phyloP scores from a whole-genome alignment of 2,113 vertebrate genomes.

The Murina feae region DNA sequence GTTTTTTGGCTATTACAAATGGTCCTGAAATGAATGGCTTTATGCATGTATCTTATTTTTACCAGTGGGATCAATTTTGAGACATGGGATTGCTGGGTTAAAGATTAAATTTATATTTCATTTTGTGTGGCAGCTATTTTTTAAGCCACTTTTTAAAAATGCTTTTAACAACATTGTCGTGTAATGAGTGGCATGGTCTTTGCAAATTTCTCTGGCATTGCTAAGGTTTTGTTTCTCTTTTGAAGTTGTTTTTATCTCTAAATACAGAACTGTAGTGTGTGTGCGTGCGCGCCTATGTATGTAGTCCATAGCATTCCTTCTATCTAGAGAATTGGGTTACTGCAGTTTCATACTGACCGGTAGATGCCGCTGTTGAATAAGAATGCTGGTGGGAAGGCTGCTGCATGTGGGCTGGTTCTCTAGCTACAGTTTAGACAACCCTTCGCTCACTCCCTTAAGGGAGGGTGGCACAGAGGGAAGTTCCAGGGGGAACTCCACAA shows the following conservation, averaged over 20 bases:
- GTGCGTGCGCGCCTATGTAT: no score
- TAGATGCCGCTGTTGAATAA: conserved; percentile 9
- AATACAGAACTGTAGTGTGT: neutral
- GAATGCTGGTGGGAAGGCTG: neutral
- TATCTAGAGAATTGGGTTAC: accelerated
- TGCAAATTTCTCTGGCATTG: neutral
- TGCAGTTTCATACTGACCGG: neutral
- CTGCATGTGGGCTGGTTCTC: neutral
- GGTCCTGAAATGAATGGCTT: neutral
- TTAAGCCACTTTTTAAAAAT: neutral
- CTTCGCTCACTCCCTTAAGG: neutral
- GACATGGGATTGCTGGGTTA: neutral
- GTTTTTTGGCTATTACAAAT: neutral
- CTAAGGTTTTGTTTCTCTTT: neutral
- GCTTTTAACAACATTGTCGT: neutral
- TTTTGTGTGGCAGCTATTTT: neutral
- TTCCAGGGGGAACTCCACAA: neutral
- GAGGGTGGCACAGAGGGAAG: neutral
- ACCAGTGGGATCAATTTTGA: neutral
- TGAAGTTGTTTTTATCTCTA: neutral
- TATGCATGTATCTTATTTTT: neutral
- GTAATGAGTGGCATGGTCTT: neutral
- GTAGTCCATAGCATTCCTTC: no score
- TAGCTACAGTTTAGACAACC: neutral
- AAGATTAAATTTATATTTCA: neutral